Evolutionary conservation across 2,797 vertebrate genomes (phyloP), one percentile per base, ranked within the genome.

Genomic region (Eospalax fontanierii): DNA sequence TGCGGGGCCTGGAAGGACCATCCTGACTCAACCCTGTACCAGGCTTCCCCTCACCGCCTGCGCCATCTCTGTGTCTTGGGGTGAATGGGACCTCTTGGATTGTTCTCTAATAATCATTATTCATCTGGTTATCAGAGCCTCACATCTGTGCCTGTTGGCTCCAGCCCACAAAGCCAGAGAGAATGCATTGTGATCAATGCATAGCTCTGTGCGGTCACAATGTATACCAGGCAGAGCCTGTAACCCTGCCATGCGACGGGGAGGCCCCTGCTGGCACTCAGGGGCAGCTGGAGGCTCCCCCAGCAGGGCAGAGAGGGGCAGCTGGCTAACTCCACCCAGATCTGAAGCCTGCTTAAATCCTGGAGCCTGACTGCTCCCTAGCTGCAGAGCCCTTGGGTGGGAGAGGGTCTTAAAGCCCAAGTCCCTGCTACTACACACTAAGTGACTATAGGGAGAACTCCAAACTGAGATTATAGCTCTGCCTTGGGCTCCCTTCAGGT

Each of bases 1-100:
- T 65, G 28, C n/a, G 24, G 40, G 43, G 57, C 30, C 65, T 40
- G 1, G 43, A 78, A 90, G 82, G 89, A 65, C n/a, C 28, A 18
- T 70, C 16, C 0, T 35, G 6, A 19, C 79, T 9, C 63, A 30
- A 15, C 74, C 30, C 0, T 2, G 33, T 79, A 61, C 84, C 59
- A 68, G 68, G 30, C 76, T 71, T 11, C 21, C 91, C 87, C 1
- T 10, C 61, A 59, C 80, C 65, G 9, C 54, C 65, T 1, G 0
- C 30, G 38, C 35, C 18, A 3, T 81, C 78, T 80, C 65, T 65
- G 28, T 66, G 3, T 87, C 26, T 1, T 33, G 18, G 57, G 33
- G 30, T 24, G 89, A 91, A 86, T 65, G 63, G 81, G 85, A 59
- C 79, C 87, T 85, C 91, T 88, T 33, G 79, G 73, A 68, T 66